These are phyloP conservation scores for Plebejus melissa DNA, from an alignment of 2,888 invertebrate genomes.

Conservation along the genomic window DNA sequence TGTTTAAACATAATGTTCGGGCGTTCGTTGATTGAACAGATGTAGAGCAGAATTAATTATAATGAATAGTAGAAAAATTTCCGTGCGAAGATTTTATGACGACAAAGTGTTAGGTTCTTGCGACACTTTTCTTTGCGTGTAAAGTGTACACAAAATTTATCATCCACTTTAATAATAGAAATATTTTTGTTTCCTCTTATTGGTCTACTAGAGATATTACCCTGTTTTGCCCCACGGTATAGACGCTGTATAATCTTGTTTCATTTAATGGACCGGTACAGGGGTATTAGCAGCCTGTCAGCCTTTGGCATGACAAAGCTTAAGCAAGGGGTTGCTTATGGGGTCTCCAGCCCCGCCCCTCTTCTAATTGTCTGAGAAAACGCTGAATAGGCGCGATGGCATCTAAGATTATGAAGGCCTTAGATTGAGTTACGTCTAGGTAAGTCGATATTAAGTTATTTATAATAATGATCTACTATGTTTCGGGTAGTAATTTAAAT, in stretches of 20 bases:
- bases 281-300: constrained; percentile 15
- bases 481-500: too few species aligned
- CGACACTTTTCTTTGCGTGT: too few species aligned
- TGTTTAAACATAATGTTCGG: too few species aligned
- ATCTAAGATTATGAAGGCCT: constrained; percentile 3
- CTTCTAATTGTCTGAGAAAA: constrained; percentile 3
- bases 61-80: too few species aligned
- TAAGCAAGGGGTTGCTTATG: not conserved
- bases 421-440: not conserved
- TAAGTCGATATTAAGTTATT: not conserved
- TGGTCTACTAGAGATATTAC: not conserved
- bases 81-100: too few species aligned
- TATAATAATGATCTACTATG: not conserved
- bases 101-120: too few species aligned
- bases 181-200: too few species aligned
- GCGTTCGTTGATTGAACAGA: too few species aligned
- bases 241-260: constrained; percentile 5
- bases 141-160: too few species aligned
- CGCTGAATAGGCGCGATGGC: not conserved
- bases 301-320: constrained; percentile 12
- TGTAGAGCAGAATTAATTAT: too few species aligned
- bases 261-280: constrained; percentile 9
- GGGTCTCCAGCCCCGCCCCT: not conserved
- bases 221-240: not conserved
- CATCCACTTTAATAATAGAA: too few species aligned